Evolutionary conservation across 2,113 vertebrate species (phyloP).

Genomic region (Mionectes macconnelli): DNA sequence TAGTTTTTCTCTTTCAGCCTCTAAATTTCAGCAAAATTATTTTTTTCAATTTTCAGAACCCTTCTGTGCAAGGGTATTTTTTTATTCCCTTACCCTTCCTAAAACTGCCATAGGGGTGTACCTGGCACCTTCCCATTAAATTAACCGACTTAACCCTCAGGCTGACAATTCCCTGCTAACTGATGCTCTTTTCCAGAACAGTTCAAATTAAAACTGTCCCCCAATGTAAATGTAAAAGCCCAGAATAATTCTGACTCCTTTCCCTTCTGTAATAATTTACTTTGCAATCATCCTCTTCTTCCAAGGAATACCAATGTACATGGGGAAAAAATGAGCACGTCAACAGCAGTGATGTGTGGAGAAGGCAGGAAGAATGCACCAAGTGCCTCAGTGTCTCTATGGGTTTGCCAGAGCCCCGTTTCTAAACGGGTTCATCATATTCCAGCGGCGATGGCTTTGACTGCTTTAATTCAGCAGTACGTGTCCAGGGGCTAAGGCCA

Average conservation of each 20-base stretch:
- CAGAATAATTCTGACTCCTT: background rate
- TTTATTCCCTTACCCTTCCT: background rate
- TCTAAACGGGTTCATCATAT: conserved; percentile 79
- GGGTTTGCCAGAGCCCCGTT: conserved; percentile 22
- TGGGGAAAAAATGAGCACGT: accelerated
- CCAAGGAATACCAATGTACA: background rate
- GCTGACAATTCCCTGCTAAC: background rate
- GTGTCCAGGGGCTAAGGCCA: conserved; percentile 74
- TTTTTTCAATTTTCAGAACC: background rate
- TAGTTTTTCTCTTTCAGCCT: background rate
- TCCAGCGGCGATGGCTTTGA: conserved; percentile 74
- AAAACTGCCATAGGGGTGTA: background rate
- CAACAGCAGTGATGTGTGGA: background rate
- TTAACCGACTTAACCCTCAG: background rate
- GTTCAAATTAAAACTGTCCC: background rate
- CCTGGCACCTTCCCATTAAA: background rate
- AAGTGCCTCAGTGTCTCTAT: background rate
- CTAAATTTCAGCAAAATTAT: background rate
- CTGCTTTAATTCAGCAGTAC: conserved; percentile 84
- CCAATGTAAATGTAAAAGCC: background rate
- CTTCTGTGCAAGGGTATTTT: background rate
- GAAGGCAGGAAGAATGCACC: background rate
- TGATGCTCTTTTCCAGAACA: background rate
- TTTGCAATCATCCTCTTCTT: background rate
- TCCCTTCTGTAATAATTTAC: background rate